Evolutionary conservation across 2,113 vertebrate genomes (phyloP), one percentile per base, ranked within the genome.

Genomic region (Camelus bactrianus): DNA sequence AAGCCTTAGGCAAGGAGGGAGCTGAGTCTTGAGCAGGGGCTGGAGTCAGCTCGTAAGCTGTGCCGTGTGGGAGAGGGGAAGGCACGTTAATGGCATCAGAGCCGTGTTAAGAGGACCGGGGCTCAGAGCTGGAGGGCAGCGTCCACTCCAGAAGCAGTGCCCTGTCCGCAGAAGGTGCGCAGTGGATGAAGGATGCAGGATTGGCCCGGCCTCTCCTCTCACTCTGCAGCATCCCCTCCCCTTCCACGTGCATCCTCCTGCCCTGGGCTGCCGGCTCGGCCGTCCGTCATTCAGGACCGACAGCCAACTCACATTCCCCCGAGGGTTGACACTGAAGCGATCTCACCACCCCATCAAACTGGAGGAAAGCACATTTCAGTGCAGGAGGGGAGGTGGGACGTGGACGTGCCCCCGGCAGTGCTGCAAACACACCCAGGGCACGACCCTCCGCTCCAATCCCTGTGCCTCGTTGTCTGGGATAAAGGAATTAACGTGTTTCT

Each of bases 121-220:
- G 11, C 38, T 56, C 24, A 4, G 1, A 2, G 35, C 14, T 14
- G 13, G 3, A 12, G 30, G 42, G 38, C 50, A 20, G n/a, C 4
- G 52, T 3, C 26, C 15, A 15, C 32, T 5, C 11, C 2, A 12
- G n/a, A 20, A 7, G 1, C 16, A 0, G 16, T 9, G 19, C 20
- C 46, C 28, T 38, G 20, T 3, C 62, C 62, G 70, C 46, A 54
- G 73, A 28, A 26, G 20, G 38, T 42, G 13, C 46, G 46, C 64
- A 17, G 64, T 12, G 22, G 58, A 20, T 26, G 14, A n/a, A 87
- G 5, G 26, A 6, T 7, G 30, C 6, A 42, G 35, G 15, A 30
- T 72, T 13, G n/a, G 14, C n/a, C 28, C 62, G 4, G 7, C 50
- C 6, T 50, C 16, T 8, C 12, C 19, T 87, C 62, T 87, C 14